Conservation (phyloP, 2,888 invertebrate genomes). For the Cryptus armator region DNA sequence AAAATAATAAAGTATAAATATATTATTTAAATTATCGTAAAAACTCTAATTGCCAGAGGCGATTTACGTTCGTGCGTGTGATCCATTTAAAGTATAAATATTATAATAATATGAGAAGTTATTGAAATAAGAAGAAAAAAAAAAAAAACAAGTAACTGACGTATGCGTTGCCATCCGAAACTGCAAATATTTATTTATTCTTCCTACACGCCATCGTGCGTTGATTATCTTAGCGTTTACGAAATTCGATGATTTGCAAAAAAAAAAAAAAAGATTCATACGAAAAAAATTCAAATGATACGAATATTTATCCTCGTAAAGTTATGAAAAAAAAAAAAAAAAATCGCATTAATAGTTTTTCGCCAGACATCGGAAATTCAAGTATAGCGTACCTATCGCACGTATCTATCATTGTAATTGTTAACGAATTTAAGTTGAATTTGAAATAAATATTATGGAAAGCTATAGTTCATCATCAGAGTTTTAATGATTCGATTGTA, state of each 20-base stretch:
- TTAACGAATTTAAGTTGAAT: slow-evolving; percentile 33
- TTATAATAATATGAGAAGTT: slow-evolving; percentile 29
- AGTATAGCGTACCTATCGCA: slow-evolving; percentile 2
- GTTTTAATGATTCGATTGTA: not conserved
- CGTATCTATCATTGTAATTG: slow-evolving; percentile 26
- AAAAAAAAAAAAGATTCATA: not conserved
- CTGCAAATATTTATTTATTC: slow-evolving; percentile 55
- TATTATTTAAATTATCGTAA: slow-evolving; percentile 49
- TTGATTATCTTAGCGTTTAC: not conserved
- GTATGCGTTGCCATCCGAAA: slow-evolving; percentile 30
- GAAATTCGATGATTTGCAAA: not conserved
- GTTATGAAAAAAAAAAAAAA: not conserved
- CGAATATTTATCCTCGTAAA: not conserved
- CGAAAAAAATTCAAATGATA: not conserved
- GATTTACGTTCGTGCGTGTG: slow-evolving; percentile 36
- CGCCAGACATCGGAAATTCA: slow-evolving; percentile 13
- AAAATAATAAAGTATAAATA: slow-evolving; percentile 43
- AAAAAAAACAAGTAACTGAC: slow-evolving; percentile 13
- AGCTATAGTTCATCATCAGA: not conserved
- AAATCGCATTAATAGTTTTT: not conserved
- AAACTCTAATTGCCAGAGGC: slow-evolving; percentile 45
- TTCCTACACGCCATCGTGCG: slow-evolving; percentile 12
- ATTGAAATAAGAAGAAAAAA: not conserved
- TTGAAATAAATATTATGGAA: slow-evolving; percentile 32
- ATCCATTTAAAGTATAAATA: slow-evolving; percentile 36